Conservation (phyloP, 1,140 invertebrate species). For the Macrostomum lignano region DNA sequence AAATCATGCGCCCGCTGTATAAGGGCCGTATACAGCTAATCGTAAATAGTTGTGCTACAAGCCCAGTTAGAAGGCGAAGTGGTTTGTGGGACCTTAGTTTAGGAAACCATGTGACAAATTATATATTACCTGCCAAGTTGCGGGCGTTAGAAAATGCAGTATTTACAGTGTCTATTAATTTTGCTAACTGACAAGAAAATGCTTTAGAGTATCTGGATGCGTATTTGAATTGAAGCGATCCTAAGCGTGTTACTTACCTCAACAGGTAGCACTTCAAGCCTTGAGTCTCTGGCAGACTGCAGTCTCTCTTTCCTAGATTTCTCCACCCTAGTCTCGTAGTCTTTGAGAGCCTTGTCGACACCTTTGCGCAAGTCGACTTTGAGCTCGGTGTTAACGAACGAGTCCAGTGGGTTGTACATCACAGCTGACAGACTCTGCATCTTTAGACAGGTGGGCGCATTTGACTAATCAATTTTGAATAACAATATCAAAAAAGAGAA, state of each 20-base stretch:
- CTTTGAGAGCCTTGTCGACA: conserved; percentile 81
- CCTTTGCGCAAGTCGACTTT: conserved; percentile 78
- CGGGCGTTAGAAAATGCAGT: too few relatives aligned
- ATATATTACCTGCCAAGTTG: too few relatives aligned
- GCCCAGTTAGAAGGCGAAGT: too few relatives aligned
- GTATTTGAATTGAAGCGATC: neutral
- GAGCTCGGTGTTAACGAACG: conserved; percentile 69
- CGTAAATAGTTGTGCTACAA: too few relatives aligned
- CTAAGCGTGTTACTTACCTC: conserved; percentile 1
- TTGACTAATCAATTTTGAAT: too few relatives aligned
- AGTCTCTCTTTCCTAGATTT: conserved; percentile 1
- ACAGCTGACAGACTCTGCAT: conserved; percentile 88
- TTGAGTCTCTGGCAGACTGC: neutral
- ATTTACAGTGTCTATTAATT: too few relatives aligned
- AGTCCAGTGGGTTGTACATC: conserved; percentile 75
- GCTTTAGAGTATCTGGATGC: conserved; percentile 1
- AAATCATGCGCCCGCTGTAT: too few relatives aligned
- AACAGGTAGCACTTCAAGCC: neutral
- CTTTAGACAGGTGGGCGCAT: conserved; percentile 35
- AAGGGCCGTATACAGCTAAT: too few relatives aligned
- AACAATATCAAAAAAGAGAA: too few relatives aligned
- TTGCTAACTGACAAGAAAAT: neutral
- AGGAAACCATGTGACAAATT: too few relatives aligned
- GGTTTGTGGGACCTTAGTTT: too few relatives aligned
- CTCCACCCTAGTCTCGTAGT: conserved; percentile 56